Evolutionary conservation across 2,888 invertebrate genomes (phyloP).

Genomic region (Stenichneumon culpator): DNA sequence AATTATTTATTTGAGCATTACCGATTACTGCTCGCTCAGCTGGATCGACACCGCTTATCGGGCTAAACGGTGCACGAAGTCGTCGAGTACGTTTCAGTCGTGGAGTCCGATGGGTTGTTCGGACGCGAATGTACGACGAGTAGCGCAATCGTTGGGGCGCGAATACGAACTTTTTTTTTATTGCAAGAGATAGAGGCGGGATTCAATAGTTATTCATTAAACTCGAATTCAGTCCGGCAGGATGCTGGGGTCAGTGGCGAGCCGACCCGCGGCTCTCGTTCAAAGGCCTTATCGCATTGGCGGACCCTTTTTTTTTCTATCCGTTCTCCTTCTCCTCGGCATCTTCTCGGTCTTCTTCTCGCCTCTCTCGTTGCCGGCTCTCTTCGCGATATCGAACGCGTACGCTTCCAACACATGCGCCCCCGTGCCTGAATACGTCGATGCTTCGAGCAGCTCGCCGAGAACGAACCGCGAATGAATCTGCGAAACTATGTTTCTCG

Average conservation of each 20-base stretch:
- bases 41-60: not conserved
- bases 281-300: conserved; percentile 83
- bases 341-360: conserved; percentile 63
- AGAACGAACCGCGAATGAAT: conserved; percentile 24
- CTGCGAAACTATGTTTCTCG: conserved; percentile 17
- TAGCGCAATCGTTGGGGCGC: conserved; percentile 34
- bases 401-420: conserved; percentile 47
- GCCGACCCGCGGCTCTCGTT: conserved; percentile 83
- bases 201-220: conserved; percentile 85
- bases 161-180: conserved; percentile 56
- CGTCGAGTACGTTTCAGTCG: not conserved
- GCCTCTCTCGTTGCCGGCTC: conserved; percentile 44
- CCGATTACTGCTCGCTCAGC: conserved; percentile 2
- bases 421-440: not conserved
- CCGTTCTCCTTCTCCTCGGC: conserved; percentile 50
- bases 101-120: not conserved
- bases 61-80: not conserved
- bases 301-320: conserved; percentile 75
- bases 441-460: conserved; percentile 17
- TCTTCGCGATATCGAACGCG: conserved; percentile 66
- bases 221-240: conserved; percentile 82
- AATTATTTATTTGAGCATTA: conserved; percentile 14
- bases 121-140: conserved; percentile 33
- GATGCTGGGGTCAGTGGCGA: conserved; percentile 83
- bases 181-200: conserved; percentile 79